Conservation (phyloP, 2,113 vertebrate species). For the Cynopterus brachyotis region DNA sequence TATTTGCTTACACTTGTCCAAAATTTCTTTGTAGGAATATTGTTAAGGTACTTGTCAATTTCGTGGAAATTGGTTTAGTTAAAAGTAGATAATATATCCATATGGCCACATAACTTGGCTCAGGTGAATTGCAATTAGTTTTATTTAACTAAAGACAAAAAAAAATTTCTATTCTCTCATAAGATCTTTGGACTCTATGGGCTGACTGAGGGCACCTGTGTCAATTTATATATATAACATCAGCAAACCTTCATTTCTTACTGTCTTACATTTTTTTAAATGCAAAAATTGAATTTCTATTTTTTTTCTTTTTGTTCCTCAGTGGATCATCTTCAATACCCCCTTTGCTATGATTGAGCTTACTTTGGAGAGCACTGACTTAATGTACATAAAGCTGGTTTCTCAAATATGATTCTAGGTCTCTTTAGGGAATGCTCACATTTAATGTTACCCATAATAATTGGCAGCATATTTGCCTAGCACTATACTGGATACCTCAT, state of each 20-base stretch:
- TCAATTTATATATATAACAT: neutral
- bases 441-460: neutral
- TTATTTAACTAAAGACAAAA: neutral
- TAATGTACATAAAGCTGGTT: neutral
- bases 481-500: neutral
- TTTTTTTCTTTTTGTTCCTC: neutral
- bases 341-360: neutral
- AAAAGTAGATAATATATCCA: neutral
- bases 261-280: neutral
- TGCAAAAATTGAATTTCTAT: neutral
- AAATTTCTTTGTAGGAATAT: neutral
- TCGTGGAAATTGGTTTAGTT: constrained; percentile 1
- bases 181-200: neutral
- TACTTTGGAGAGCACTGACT: neutral
- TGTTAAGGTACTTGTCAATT: neutral
- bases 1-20: neutral
- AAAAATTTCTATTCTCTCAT: neutral
- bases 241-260: neutral
- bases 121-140: neutral
- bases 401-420: neutral
- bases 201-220: neutral
- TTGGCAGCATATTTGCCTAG: neutral
- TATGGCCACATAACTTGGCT: neutral
- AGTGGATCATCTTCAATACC: neutral
- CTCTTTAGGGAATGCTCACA: neutral